Conservation (phyloP, 1,140 invertebrate genomes). For the Caenorhabditis remanei region DNA sequence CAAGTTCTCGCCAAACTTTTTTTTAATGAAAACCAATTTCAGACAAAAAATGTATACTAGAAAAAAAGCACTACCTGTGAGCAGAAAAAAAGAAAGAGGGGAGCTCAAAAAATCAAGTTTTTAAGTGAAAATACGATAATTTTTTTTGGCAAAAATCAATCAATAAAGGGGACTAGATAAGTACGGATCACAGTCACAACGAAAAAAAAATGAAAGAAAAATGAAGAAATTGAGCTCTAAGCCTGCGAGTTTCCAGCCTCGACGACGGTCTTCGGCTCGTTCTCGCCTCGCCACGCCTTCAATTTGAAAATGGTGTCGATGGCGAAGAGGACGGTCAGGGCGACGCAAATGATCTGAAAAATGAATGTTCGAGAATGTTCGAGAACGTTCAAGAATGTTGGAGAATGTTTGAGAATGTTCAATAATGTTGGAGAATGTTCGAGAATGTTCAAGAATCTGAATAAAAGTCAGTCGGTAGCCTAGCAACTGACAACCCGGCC, state of each 20-base stretch:
- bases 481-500: too few relatives aligned
- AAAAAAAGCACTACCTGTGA: conserved; percentile 23
- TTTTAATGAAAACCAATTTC: neutral
- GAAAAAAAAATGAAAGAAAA: conserved; percentile 10
- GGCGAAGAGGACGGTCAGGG: conserved; percentile 73
- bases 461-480: too few relatives aligned
- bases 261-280: conserved; percentile 59
- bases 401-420: too few relatives aligned
- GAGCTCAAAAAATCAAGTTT: neutral
- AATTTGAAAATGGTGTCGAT: conserved; percentile 75
- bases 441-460: too few relatives aligned
- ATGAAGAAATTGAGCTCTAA: neutral
- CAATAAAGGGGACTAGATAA: neutral
- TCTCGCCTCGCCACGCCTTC: conserved; percentile 75
- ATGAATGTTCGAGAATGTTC: neutral
- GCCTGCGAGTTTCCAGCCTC: conserved; percentile 48
- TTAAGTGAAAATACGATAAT: neutral
- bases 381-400: too few relatives aligned
- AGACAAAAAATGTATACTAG: neutral
- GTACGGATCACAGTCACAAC: neutral
- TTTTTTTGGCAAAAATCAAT: conserved; percentile 33
- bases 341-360: conserved; percentile 75
- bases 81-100: neutral
- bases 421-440: too few relatives aligned
- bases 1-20: neutral